Conservation (phyloP, 2,797 vertebrate species). For the Champsocephalus gunnari region DNA sequence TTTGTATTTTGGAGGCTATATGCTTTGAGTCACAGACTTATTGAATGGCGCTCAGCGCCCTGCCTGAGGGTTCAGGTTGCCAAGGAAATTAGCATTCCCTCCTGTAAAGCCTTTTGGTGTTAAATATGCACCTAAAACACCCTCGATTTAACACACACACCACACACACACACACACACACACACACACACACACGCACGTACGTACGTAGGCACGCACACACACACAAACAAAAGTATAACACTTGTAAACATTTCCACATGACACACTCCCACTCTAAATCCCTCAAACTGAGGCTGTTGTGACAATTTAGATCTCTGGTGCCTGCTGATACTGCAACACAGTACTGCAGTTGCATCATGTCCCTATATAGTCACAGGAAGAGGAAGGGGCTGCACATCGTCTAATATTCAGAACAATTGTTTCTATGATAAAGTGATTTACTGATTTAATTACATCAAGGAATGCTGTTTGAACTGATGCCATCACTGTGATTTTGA, state of each 20-base stretch:
- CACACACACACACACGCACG: neutral
- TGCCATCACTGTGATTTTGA: slow-evolving; percentile 14
- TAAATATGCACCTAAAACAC: slow-evolving; percentile 46
- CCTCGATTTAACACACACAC: slow-evolving; percentile 23
- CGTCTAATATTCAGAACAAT: slow-evolving; percentile 37
- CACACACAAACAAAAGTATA: too few species aligned
- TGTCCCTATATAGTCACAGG: slow-evolving; percentile 18
- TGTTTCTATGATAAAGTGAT: slow-evolving; percentile 21
- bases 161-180: neutral
- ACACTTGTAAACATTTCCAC: neutral
- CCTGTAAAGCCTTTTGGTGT: slow-evolving; percentile 37
- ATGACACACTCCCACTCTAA: neutral
- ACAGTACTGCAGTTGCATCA: slow-evolving; percentile 22
- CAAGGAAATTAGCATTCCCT: slow-evolving; percentile 58
- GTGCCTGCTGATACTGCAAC: slow-evolving; percentile 10
- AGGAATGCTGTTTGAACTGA: slow-evolving; percentile 16
- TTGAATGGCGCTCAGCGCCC: slow-evolving; percentile 27
- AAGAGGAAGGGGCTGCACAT: slow-evolving; percentile 16
- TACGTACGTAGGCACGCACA: neutral
- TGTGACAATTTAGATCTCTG: slow-evolving; percentile 7
- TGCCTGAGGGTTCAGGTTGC: slow-evolving; percentile 48
- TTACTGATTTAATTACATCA: slow-evolving; percentile 27
- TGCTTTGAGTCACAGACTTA: slow-evolving; percentile 42
- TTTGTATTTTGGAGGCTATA: slow-evolving; percentile 44
- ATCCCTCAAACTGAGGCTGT: slow-evolving; percentile 18